Evolutionary conservation across 1,140 invertebrate species (phyloP), one percentile per base, ranked within the genome.

Genomic region (Proales similis): DNA sequence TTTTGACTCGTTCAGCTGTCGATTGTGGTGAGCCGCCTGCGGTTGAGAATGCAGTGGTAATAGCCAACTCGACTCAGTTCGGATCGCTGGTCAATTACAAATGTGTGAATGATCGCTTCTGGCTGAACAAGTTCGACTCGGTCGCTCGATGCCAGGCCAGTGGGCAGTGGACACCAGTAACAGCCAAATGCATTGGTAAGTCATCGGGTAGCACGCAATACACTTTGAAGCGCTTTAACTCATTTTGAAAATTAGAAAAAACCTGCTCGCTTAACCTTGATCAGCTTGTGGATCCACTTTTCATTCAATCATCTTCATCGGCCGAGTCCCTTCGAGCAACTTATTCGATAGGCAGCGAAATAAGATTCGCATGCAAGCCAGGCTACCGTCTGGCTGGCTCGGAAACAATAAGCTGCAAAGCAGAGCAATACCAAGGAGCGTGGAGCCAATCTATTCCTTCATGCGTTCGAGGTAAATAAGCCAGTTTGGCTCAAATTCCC

Each of bases 1-100:
- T 33, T 51, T 51, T 12, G 11, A 6, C 26, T 33, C 26, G 33
- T 14, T 33, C 39, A 53, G 51, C 51, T 24, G 38, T 57, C n/a
- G 51, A 57, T 26, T 57, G 51, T 14, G 51, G 51, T 2, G 51
- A 57, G 32, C 51, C 51, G 3, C 51, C 51, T 6, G 39, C n/a
- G 27, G 36, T 42, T 11, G 45, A 57, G 45, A 57, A 57, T 14
- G 36, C 51, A n/a, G 30, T 57, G 17, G 7, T 42, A 1, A 57
- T 27, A 3, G 39, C 29, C 17, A 57, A 57, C 24, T 42, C 36
- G 19, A 57, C 51, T 26, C 36, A 26, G 7, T 57, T 19, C 22
- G 27, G 38, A 12, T 7, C 27, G n/a, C 39, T 29, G 32, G 51
- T 42, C 2, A 22, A n/a, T 4, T 57, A 57, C 24, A n/a, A 2